Evolutionary conservation across 2,113 vertebrate genomes (phyloP).

Genomic region (Lynx canadensis): DNA sequence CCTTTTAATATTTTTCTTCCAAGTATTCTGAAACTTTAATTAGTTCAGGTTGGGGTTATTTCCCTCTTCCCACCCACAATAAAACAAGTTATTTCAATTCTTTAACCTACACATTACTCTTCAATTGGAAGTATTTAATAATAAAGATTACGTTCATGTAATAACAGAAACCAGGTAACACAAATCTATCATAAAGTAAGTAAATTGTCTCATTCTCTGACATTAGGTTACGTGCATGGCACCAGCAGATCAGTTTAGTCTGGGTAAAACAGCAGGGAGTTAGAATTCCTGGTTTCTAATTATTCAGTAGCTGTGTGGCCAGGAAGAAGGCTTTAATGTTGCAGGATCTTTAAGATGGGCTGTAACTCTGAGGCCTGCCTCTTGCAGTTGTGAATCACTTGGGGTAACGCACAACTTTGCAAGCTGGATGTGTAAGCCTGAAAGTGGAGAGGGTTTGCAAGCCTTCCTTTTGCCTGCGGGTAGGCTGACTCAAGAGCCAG

Average conservation of each 20-base stretch:
- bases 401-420: background rate
- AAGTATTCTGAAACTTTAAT: background rate
- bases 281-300: slow-evolving; percentile 18
- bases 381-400: background rate
- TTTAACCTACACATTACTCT: background rate
- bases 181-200: background rate
- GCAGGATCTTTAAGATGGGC: background rate
- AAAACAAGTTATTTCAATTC: slow-evolving; percentile 26
- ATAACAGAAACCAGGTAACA: slow-evolving; percentile 10
- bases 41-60: background rate
- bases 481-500: background rate
- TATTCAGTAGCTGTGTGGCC: background rate
- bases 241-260: background rate
- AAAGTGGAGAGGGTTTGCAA: background rate
- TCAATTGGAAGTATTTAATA: slow-evolving; percentile 19
- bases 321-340: background rate
- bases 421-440: background rate
- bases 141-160: slow-evolving; percentile 10
- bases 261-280: background rate
- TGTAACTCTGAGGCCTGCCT: background rate
- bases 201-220: background rate
- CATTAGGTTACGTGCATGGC: background rate
- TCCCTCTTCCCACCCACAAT: background rate
- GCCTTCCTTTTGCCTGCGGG: background rate
- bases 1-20: slow-evolving; percentile 39